Evolutionary conservation across 2,797 vertebrate genomes (phyloP).

Genomic region (Orientallactaga sibirica): DNA sequence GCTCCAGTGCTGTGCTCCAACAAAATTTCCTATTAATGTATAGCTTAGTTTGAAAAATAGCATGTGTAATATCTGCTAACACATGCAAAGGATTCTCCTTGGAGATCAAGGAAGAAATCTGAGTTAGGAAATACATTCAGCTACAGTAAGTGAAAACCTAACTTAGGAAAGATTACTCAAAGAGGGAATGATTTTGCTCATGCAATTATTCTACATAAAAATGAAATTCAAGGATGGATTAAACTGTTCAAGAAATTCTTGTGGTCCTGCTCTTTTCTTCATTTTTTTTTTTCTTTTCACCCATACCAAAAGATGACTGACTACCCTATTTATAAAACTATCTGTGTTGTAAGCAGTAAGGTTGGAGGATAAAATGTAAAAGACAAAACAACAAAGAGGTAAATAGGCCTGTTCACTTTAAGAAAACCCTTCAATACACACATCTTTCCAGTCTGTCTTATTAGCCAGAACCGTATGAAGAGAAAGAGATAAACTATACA

Average conservation of each 20-base stretch:
- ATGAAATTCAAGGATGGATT: not conserved
- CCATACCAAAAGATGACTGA: not conserved
- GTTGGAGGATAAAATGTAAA: not conserved
- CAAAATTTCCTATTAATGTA: not conserved
- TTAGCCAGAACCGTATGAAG: not conserved
- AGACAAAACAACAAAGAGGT: not conserved
- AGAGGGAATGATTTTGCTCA: slow-evolving; percentile 5
- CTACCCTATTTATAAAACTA: not conserved
- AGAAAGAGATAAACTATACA: not conserved
- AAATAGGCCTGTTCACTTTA: not conserved
- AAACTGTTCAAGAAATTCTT: slow-evolving; percentile 30
- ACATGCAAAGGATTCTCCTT: slow-evolving; percentile 15
- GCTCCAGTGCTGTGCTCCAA: not conserved
- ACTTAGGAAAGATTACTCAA: not conserved
- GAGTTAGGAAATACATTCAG: not conserved
- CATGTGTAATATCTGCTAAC: not conserved
- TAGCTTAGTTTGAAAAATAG: slow-evolving; percentile 13
- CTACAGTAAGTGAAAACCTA: slow-evolving; percentile 7
- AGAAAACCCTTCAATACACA: not conserved
- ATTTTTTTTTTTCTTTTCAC: not conserved
- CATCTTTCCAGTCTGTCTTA: not conserved
- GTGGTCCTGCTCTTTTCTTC: not conserved
- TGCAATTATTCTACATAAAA: not conserved
- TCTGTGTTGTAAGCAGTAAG: not conserved
- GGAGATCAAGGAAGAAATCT: not conserved